Evolutionary conservation across 2,113 vertebrate genomes (phyloP).

Genomic region (Archilochus colubris): DNA sequence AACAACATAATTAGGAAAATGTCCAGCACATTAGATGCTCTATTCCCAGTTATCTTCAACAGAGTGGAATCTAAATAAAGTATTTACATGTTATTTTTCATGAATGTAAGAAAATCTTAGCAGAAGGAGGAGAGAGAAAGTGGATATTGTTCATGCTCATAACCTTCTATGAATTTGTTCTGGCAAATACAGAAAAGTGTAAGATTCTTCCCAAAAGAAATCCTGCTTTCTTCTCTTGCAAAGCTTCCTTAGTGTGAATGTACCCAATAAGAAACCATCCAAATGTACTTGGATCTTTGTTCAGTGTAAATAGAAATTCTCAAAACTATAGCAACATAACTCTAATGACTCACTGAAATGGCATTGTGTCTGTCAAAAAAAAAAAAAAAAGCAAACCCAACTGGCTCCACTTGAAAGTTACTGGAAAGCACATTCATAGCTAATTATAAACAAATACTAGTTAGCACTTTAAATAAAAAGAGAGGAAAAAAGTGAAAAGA

Average conservation of each 20-base stretch:
- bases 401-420: conserved; percentile 67
- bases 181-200: background rate
- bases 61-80: background rate
- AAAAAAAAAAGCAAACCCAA: background rate
- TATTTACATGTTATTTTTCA: background rate
- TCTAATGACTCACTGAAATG: conserved; percentile 52
- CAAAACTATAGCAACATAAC: background rate
- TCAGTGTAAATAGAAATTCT: conserved; percentile 35
- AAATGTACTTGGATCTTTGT: conserved; percentile 2
- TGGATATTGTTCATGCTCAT: background rate
- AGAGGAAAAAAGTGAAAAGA: conserved; percentile 45
- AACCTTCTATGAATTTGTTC: background rate
- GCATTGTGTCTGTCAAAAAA: conserved; percentile 27
- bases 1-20: background rate
- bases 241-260: background rate
- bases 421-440: conserved; percentile 62
- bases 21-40: background rate
- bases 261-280: background rate
- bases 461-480: conserved; percentile 74
- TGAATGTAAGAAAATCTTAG: background rate
- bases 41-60: background rate
- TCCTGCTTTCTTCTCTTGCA: background rate
- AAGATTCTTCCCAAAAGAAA: background rate
- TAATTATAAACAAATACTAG: conserved; percentile 79
- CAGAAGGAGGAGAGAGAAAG: background rate